phyloP scores from a whole-genome alignment of 2,797 vertebrate genomes.

The Coreius guichenoti region DNA sequence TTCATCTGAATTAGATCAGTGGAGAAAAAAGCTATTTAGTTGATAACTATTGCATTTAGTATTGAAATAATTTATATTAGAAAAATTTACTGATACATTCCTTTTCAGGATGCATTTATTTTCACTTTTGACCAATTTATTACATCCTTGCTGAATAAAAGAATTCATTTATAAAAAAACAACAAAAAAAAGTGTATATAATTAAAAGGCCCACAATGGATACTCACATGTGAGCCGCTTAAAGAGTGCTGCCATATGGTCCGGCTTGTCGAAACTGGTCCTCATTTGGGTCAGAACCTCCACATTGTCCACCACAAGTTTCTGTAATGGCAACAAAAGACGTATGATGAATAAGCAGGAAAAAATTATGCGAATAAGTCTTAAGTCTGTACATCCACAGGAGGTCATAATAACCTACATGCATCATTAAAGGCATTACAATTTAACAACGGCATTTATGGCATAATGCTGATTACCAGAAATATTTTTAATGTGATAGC shows the following conservation, averaged over 20 bases:
- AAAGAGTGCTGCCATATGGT: constrained; percentile 98
- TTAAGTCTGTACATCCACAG: not conserved
- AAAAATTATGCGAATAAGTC: not conserved
- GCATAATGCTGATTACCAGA: not conserved
- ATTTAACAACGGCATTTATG: not conserved
- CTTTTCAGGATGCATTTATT: not conserved
- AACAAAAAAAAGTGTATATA: not conserved
- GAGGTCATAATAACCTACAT: not conserved
- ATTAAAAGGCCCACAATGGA: constrained; percentile 18
- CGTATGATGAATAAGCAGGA: not conserved
- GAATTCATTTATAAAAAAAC: no score
- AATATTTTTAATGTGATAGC: not conserved
- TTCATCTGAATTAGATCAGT: not conserved
- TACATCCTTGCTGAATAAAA: not conserved
- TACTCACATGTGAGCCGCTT: constrained; percentile 95
- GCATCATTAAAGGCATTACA: not conserved
- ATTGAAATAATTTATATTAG: not conserved
- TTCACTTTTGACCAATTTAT: not conserved
- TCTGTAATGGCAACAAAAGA: constrained; percentile 75
- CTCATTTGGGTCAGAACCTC: constrained; percentile 99
- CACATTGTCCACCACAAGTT: constrained; percentile 98
- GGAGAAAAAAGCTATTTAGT: not conserved
- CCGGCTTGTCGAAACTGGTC: constrained; percentile 99
- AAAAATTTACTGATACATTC: not conserved
- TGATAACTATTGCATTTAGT: not conserved